Percentiles rank a stretch among this genome's conserved stretches.
phyloP scores from a whole-genome alignment of 1,140 invertebrate species.

The Berghia stephanieae region DNA sequence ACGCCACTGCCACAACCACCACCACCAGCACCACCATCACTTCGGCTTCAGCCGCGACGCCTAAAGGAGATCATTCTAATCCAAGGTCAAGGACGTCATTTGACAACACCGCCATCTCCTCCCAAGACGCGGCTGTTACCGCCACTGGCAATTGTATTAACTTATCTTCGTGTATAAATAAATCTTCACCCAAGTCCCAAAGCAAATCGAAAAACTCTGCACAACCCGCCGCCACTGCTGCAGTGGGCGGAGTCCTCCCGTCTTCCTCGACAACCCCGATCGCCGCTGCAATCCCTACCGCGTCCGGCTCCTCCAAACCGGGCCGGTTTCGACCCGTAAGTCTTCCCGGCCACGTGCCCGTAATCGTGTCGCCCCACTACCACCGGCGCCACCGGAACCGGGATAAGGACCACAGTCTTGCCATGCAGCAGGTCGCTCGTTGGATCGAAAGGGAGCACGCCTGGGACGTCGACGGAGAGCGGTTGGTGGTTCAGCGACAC shows the following conservation, averaged over 20 bases:
- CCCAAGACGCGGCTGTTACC: neutral
- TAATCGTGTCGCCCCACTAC: slow-evolving; percentile 69
- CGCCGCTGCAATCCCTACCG: slow-evolving; percentile 33
- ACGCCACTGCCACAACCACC: slow-evolving; percentile 17
- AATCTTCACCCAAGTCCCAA: too few relatives aligned
- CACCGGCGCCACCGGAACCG: slow-evolving; percentile 72
- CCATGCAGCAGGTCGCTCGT: slow-evolving; percentile 74
- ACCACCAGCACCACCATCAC: slow-evolving; percentile 40
- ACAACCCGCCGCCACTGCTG: neutral
- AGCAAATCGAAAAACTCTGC: too few relatives aligned
- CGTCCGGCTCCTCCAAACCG: too few relatives aligned
- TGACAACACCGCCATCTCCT: too few relatives aligned
- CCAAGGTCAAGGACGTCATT: too few relatives aligned
- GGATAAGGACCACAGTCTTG: slow-evolving; percentile 76
- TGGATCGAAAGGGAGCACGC: slow-evolving; percentile 67
- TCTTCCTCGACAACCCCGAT: slow-evolving; percentile 31
- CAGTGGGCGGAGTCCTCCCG: neutral
- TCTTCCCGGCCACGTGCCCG: slow-evolving; percentile 53
- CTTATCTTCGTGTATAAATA: too few relatives aligned
- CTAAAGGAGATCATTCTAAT: neutral
- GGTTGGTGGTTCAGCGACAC: slow-evolving; percentile 66
- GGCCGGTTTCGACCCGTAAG: slow-evolving; percentile 51
- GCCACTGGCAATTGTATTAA: neutral
- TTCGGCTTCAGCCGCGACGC: neutral
- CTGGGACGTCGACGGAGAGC: slow-evolving; percentile 48